Evolutionary conservation across 2,797 vertebrate genomes (phyloP).

Genomic region (Anguilla pacifica): DNA sequence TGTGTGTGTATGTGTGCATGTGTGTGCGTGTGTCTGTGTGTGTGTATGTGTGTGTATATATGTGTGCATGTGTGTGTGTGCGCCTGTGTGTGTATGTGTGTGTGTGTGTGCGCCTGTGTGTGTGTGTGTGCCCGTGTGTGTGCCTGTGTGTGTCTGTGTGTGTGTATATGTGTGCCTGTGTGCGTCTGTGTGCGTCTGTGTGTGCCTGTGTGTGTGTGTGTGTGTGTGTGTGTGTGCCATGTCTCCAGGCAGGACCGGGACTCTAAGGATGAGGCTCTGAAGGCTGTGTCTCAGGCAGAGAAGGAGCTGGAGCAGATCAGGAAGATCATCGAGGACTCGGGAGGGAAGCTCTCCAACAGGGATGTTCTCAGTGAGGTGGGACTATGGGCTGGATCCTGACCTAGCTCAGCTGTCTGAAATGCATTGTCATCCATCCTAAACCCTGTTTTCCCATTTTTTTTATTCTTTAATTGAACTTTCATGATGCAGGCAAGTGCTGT

Average conservation of each 20-base stretch:
- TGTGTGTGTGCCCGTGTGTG: too few species aligned
- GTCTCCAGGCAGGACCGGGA: constrained; percentile 86
- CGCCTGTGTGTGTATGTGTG: too few species aligned
- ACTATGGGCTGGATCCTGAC: not conserved
- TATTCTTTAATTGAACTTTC: too few species aligned
- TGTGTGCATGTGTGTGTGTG: too few species aligned
- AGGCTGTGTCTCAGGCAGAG: constrained; percentile 67
- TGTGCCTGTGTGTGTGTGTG: too few species aligned
- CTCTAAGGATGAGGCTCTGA: constrained; percentile 81
- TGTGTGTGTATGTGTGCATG: constrained; percentile 25
- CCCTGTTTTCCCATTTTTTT: not conserved
- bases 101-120: too few species aligned
- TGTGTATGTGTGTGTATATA: too few species aligned
- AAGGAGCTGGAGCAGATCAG: constrained; percentile 91
- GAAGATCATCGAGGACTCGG: constrained; percentile 86
- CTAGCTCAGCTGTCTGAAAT: not conserved
- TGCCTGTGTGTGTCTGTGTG: too few species aligned
- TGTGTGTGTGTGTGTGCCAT: not conserved
- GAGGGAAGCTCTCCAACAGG: constrained; percentile 88
- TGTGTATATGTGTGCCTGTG: too few species aligned
- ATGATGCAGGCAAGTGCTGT: too few species aligned
- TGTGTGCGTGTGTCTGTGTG: too few species aligned
- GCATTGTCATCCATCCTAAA: not conserved
- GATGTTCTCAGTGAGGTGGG: constrained; percentile 83
- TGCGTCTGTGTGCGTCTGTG: too few species aligned